A percentile compares a stretch with the other conserved stretches of the same genome.
Evolutionary conservation across 1,140 invertebrate genomes (phyloP).

Genomic region (Thrips palmi): DNA sequence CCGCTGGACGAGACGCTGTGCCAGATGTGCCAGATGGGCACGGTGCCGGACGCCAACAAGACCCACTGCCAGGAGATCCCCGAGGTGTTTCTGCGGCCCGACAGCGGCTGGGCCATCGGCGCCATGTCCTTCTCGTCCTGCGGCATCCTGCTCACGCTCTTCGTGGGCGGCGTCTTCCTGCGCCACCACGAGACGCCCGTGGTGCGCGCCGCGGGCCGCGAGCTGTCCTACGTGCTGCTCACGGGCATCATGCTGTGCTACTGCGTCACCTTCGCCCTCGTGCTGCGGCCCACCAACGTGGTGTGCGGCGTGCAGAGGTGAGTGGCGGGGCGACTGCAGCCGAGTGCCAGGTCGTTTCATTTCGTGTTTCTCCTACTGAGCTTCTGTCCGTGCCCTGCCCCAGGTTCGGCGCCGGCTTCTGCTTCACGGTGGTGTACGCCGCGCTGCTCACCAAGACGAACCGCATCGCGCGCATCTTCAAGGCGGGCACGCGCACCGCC

Average conservation of each 20-base stretch:
- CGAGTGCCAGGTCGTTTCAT: background rate
- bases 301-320: slow-evolving; percentile 62
- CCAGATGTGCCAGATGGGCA: slow-evolving; percentile 56
- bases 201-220: slow-evolving; percentile 73
- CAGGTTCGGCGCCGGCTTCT: slow-evolving; percentile 70
- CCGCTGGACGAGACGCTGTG: slow-evolving; percentile 65
- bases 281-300: slow-evolving; percentile 53
- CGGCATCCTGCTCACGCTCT: slow-evolving; percentile 55
- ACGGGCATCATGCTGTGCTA: slow-evolving; percentile 78
- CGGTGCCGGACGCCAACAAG: slow-evolving; percentile 55
- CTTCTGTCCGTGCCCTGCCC: background rate
- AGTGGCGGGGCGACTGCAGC: slow-evolving; percentile 12
- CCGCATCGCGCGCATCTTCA: slow-evolving; percentile 78
- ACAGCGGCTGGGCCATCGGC: slow-evolving; percentile 73
- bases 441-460: slow-evolving; percentile 84
- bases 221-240: slow-evolving; percentile 75
- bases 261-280: slow-evolving; percentile 65
- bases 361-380: background rate
- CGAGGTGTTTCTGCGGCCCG: slow-evolving; percentile 61
- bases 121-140: slow-evolving; percentile 63
- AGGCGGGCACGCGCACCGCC: slow-evolving; percentile 69
- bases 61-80: slow-evolving; percentile 59
- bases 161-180: slow-evolving; percentile 46
- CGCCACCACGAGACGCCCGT: slow-evolving; percentile 69
- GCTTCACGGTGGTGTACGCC: slow-evolving; percentile 82